Evolutionary conservation across 1,140 invertebrate genomes (phyloP).

Genomic region (Belonocnema kinseyi): DNA sequence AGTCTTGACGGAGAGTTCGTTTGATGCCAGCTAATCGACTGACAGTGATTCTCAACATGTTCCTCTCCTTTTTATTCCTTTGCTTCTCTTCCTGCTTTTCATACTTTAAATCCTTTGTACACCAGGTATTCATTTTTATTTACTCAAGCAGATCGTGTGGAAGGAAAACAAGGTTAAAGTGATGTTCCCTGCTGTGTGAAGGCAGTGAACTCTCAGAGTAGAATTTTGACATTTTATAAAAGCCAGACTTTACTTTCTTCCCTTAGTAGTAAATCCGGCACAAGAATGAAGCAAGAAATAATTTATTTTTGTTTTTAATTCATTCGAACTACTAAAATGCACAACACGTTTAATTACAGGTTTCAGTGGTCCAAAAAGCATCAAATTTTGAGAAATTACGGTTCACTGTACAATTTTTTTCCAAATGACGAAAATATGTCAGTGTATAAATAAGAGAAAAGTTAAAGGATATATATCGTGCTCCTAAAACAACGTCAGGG

Average conservation of each 20-base stretch:
- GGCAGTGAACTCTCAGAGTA: neutral
- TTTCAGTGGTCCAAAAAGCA: too few relatives aligned
- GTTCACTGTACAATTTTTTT: too few relatives aligned
- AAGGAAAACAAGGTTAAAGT: constrained; percentile 4
- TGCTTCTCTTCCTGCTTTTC: neutral
- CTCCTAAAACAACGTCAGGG: too few relatives aligned
- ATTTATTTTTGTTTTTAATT: too few relatives aligned
- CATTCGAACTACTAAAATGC: too few relatives aligned
- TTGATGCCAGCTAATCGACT: neutral
- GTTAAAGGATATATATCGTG: too few relatives aligned
- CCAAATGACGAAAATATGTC: too few relatives aligned
- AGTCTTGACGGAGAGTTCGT: constrained; percentile 1
- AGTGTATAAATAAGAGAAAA: too few relatives aligned
- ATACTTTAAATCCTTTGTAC: constrained; percentile 2
- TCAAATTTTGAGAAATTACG: too few relatives aligned
- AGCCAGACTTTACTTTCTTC: neutral
- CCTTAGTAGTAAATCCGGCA: neutral
- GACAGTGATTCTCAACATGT: neutral
- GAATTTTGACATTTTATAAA: neutral
- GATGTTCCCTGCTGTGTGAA: too few relatives aligned
- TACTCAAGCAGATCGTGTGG: neutral
- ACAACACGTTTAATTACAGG: too few relatives aligned
- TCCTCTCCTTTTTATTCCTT: neutral
- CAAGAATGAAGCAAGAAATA: too few relatives aligned
- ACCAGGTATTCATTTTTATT: neutral